Evolutionary conservation across 1,140 invertebrate species (phyloP), one percentile per base, ranked within the genome.

Genomic region (Temnothorax curvispinosus): DNA sequence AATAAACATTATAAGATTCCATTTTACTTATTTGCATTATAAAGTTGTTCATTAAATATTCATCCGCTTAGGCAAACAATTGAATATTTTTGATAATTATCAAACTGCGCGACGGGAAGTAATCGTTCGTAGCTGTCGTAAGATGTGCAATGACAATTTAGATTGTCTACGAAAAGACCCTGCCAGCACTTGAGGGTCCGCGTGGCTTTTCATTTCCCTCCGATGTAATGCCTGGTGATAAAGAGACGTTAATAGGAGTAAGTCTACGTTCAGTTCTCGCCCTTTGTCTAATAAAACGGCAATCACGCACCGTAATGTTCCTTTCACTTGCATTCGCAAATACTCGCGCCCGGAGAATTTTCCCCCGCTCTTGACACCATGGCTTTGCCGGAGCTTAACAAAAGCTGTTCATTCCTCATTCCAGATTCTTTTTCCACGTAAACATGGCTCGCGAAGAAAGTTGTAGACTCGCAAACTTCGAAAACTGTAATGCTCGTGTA

Each of bases 231-330:
- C 77, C 72, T 76, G 72, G 72, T 84, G 82, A 88, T 86, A 88
- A 89, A 88, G 84, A 87, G 84, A 86, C 84, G 72, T 89, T 90
- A 91, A 90, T 88, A 74, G 75, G 78, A 62, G 78, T 76, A 88
- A 84, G 62, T 82, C 69, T 85, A 85, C 75, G 56, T 80, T 81
- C 52, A 81, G 65, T 78, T 62, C 77, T 72, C 38, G 86, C 80
- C 60, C 74, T 87, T 87, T 88, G 75, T 92, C 87, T 88, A 89
- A 92, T 89, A 91, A 88, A 91, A 89, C 60, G 78, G 86, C 87
- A 91, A 91, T 91, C 85, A 91, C 78, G 74, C 90, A 62, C 41
- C 52, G 86, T 65, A 87, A 86, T 78, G 84, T 84, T 86, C 86
- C 78, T 78, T 87, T 77, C 86, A 78, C 80, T 89, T 86, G 80